These are phyloP conservation scores for Labia minor DNA, from an alignment of 2,888 invertebrate genomes.

Conservation along the genomic window DNA sequence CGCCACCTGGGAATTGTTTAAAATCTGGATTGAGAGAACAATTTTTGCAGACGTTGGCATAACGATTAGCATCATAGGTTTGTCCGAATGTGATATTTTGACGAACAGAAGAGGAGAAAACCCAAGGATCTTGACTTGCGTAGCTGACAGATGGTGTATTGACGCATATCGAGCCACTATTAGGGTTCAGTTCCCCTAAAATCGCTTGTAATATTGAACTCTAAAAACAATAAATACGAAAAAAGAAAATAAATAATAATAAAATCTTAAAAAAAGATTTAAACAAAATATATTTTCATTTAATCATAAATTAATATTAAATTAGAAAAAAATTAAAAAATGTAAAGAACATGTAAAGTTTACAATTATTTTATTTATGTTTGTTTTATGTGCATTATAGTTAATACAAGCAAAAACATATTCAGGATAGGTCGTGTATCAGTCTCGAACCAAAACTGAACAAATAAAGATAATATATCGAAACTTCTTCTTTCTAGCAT, in stretches of 20 bases:
- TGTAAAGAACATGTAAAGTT: too few relatives aligned
- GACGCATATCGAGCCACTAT: conserved; percentile 49
- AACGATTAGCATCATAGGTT: conserved; percentile 46
- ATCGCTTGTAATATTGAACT: conserved; percentile 60
- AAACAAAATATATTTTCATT: conserved; percentile 27
- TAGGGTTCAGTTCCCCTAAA: conserved; percentile 59
- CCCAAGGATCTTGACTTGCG: conserved; percentile 78
- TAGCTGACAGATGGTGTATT: conserved; percentile 55
- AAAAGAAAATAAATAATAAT: neutral
- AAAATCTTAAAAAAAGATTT: neutral
- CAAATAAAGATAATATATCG: too few relatives aligned
- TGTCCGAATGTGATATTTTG: conserved; percentile 81
- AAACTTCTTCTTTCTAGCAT: too few relatives aligned
- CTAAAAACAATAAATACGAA: conserved; percentile 32
- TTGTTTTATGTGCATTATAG: too few relatives aligned
- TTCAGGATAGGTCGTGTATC: too few relatives aligned
- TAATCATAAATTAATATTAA: too few relatives aligned
- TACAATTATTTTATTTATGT: too few relatives aligned
- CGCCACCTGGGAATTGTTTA: conserved; percentile 61
- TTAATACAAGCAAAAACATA: too few relatives aligned
- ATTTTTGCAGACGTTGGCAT: conserved; percentile 44
- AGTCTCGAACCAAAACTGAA: too few relatives aligned
- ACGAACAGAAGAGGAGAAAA: conserved; percentile 61
- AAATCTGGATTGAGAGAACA: conserved; percentile 61
- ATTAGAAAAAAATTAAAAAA: too few relatives aligned